A percentile compares a stretch with the other conserved stretches of the same genome.
phyloP scores from a whole-genome alignment of 2,888 invertebrate genomes.

The Lochmaea capreae region DNA sequence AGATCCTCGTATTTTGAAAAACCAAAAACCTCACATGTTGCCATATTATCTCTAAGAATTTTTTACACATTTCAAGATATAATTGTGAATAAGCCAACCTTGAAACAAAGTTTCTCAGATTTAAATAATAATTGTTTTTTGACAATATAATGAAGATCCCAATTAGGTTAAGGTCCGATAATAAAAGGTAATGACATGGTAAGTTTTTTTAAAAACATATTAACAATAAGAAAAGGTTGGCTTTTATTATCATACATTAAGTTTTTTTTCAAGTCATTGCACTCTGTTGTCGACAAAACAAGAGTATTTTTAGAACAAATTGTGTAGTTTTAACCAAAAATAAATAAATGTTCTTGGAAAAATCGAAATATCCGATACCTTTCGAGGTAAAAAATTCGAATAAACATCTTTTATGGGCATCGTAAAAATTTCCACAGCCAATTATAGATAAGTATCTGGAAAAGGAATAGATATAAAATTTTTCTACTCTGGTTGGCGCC shows the following conservation, averaged over 20 bases:
- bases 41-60: neutral
- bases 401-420: too few species aligned
- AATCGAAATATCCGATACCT: too few species aligned
- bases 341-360: neutral
- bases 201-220: neutral
- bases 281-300: neutral
- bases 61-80: neutral
- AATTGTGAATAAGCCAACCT: neutral
- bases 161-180: neutral
- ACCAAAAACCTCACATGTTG: neutral
- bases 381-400: too few species aligned
- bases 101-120: neutral
- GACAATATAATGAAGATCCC: neutral
- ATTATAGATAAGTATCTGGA: too few species aligned
- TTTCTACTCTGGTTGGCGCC: too few species aligned
- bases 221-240: neutral
- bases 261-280: neutral
- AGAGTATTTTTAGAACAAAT: neutral
- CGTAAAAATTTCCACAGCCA: too few species aligned
- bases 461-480: too few species aligned
- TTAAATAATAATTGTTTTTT: neutral
- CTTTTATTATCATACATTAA: neutral
- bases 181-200: neutral
- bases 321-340: neutral
- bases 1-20: too few species aligned